Base-by-base conservation (phyloP, 1,140 invertebrate genomes). In the Drosophila hydei region DNA sequence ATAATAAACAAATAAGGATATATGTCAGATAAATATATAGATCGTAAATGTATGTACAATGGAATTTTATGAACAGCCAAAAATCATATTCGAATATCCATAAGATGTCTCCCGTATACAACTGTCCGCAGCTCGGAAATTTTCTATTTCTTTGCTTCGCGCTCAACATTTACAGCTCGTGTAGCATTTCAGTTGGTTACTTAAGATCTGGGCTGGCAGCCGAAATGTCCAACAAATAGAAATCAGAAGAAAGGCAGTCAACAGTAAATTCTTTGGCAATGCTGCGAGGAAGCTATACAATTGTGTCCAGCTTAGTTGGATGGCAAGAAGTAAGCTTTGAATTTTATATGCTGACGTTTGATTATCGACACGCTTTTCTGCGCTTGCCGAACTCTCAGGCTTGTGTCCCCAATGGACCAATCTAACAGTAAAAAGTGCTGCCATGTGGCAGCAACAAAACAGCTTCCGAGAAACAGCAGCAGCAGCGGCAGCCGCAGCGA, bases 301-400 rank as follows among this genome's bases (percentile, higher is more conserved):
- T 70, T 70, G 59, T 51, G 65, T 45, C 42, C 48, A 54, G 68
- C 42, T 63, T 59, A 30, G 38, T 62, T 27, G 50, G 16, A 71
- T 83, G 79, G 62, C 67, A 73, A 60, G 64, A 71, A 75, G 61
- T 68, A 85, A 83, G 80, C 78, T 59, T 76, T 61, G 78, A 83
- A 72, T 85, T 85, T 83, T 83, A 85, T 88, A 83, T 64, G 81
- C 83, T 88, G 81, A 85, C 81, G 81, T 75, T 88, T 85, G 81
- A 85, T 85, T 85, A 85, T 85, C 81, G 83, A 85, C 81, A 85
- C 83, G 78, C 58, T 69, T 61, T 64, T 63, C 67, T 63, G 40
- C 67, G 54, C 60, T 19, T 56, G 54, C 62, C 47, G 23, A 47
- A 38, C 43, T 56, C 47, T 50, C 16, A 14, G n/a, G 38, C 42